Percentiles rank a stretch among this genome's conserved stretches.
Conservation (phyloP, 1,140 invertebrate genomes). For the Eriosoma lanigerum region DNA sequence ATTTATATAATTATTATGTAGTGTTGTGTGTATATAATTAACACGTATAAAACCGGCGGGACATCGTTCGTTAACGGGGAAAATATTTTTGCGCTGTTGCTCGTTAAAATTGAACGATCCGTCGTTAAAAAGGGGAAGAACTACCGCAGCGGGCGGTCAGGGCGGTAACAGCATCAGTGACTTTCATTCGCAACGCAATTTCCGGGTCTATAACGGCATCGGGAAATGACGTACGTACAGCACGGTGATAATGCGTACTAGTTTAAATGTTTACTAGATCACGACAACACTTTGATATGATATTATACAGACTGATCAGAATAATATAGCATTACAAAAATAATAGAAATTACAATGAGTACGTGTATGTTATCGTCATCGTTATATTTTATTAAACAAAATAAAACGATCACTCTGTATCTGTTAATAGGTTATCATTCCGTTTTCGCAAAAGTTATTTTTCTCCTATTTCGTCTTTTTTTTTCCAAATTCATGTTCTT, state of each 20-base stretch:
- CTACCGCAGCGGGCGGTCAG: not conserved
- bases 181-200: slow-evolving; percentile 41
- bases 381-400: no score
- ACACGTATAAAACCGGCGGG: not conserved
- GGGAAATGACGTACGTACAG: slow-evolving; percentile 13
- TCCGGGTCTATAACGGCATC: slow-evolving; percentile 36
- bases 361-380: no score
- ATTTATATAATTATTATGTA: no score
- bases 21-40: slow-evolving; percentile 17
- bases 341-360: no score
- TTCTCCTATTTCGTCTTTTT: no score
- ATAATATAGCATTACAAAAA: no score
- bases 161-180: not conserved
- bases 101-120: slow-evolving; percentile 36
- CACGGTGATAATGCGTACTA: not conserved
- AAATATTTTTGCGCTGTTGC: not conserved
- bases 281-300: no score
- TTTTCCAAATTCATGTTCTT: no score
- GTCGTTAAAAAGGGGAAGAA: slow-evolving; percentile 23
- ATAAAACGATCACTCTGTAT: no score
- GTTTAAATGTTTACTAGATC: not conserved
- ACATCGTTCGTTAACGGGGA: not conserved
- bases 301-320: no score
- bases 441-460: no score
- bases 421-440: no score